phyloP scores from a whole-genome alignment of 2,797 vertebrate species.

The Neoniphon sammara region DNA sequence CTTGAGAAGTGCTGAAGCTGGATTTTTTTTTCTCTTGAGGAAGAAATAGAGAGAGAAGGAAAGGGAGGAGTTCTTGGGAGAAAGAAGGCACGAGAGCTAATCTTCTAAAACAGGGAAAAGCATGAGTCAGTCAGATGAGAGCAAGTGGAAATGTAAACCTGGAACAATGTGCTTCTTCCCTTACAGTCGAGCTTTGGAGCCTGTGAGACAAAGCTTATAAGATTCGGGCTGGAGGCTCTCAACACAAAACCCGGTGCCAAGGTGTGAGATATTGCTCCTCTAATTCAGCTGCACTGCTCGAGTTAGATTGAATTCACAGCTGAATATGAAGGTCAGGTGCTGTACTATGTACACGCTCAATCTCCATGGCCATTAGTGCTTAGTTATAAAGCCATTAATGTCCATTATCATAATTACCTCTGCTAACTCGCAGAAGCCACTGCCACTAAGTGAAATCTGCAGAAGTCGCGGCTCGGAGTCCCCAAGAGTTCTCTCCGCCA shows the following conservation, averaged over 20 bases:
- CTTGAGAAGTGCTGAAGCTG: constrained; percentile 71
- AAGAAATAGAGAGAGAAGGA: constrained; percentile 40
- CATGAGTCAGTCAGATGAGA: constrained; percentile 61
- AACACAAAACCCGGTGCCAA: constrained; percentile 33
- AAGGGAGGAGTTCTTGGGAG: constrained; percentile 35
- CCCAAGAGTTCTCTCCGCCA: constrained; percentile 35
- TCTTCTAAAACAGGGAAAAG: constrained; percentile 64
- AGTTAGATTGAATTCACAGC: constrained; percentile 50
- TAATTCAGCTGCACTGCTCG: constrained; percentile 39
- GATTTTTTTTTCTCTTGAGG: constrained; percentile 47
- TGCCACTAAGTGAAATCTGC: constrained; percentile 58
- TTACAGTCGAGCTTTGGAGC: constrained; percentile 35
- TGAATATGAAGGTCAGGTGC: constrained; percentile 75
- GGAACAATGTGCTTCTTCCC: constrained; percentile 53
- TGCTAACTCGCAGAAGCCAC: constrained; percentile 58
- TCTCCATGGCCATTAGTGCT: constrained; percentile 69
- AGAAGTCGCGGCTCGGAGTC: constrained; percentile 31
- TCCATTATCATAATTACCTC: constrained; percentile 78
- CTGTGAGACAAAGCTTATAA: constrained; percentile 57
- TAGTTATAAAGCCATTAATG: constrained; percentile 79
- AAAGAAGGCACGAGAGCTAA: constrained; percentile 49
- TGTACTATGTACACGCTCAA: constrained; percentile 57
- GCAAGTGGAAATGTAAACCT: constrained; percentile 51
- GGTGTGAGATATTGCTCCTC: constrained; percentile 34
- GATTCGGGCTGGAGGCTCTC: constrained; percentile 52